phyloP scores from a whole-genome alignment of 2,113 vertebrate genomes.

The Microcebus lehilahytsara region DNA sequence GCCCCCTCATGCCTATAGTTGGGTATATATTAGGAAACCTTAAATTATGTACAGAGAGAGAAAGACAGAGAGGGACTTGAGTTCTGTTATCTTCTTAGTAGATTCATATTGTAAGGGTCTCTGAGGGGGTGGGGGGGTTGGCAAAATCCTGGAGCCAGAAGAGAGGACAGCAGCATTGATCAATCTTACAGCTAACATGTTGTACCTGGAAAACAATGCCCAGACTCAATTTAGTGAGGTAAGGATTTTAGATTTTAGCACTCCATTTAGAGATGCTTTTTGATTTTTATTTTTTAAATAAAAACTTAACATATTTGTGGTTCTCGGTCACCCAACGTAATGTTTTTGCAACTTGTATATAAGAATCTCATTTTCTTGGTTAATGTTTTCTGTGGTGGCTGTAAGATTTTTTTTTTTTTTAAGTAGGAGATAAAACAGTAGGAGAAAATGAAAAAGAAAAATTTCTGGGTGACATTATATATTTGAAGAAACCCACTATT shows the following conservation, averaged over 20 bases:
- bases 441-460: constrained; percentile 37
- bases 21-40: constrained; percentile 94
- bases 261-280: constrained; percentile 51
- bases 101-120: constrained; percentile 86
- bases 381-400: constrained; percentile 42
- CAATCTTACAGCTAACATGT: constrained; percentile 99
- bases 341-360: constrained; percentile 30
- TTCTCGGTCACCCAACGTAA: constrained; percentile 47
- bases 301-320: constrained; percentile 36
- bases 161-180: constrained; percentile 97
- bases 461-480: not conserved
- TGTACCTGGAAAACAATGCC: constrained; percentile 98
- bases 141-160: constrained; percentile 98
- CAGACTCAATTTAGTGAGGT: constrained; percentile 98
- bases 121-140: constrained; percentile 90
- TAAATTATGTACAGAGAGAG: constrained; percentile 90
- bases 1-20: constrained; percentile 89
- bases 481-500: constrained; percentile 43
- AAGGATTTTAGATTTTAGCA: constrained; percentile 84
- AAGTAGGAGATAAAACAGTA: constrained; percentile 33
- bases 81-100: constrained; percentile 88
- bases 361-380: constrained; percentile 47
- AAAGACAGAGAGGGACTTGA: constrained; percentile 86
- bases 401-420: not conserved
- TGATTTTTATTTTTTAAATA: constrained; percentile 12